phyloP scores from a whole-genome alignment of 2,113 vertebrate genomes.

The Pseudorhombus dupliciocellatus region DNA sequence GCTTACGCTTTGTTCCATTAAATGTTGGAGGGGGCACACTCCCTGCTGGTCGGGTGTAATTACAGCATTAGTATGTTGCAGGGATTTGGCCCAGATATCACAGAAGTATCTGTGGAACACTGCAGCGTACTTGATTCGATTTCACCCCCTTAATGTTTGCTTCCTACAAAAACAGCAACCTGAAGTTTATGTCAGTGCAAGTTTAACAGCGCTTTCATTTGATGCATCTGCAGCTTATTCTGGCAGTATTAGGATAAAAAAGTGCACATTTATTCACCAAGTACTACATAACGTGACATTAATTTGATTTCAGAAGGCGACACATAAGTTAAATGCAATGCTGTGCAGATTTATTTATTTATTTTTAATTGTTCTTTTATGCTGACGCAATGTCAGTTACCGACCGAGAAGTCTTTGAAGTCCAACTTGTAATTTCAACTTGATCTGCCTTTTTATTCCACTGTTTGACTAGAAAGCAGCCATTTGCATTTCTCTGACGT shows the following conservation, averaged over 20 bases:
- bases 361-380: background rate
- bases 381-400: background rate
- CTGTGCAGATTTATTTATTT: background rate
- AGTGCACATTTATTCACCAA: background rate
- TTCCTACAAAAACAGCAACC: background rate
- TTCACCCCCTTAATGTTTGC: conserved; percentile 12
- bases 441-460: conserved; percentile 12
- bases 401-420: background rate
- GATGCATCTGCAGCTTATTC: background rate
- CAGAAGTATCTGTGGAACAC: background rate
- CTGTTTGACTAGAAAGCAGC: conserved; percentile 9
- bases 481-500: conserved; percentile 36
- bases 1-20: conserved; percentile 43
- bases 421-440: conserved; percentile 12
- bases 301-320: too few species aligned
- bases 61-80: conserved; percentile 34
- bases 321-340: too few species aligned
- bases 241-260: background rate
- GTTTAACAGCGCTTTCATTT: background rate
- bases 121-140: conserved; percentile 9
- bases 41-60: conserved; percentile 37
- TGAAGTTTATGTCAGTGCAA: background rate
- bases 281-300: too few species aligned
- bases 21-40: conserved; percentile 16
- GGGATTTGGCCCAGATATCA: conserved; percentile 10